Evolutionary conservation across 1,140 invertebrate species (phyloP), one percentile per base, ranked within the genome.

Genomic region (Reticulitermes speratus): DNA sequence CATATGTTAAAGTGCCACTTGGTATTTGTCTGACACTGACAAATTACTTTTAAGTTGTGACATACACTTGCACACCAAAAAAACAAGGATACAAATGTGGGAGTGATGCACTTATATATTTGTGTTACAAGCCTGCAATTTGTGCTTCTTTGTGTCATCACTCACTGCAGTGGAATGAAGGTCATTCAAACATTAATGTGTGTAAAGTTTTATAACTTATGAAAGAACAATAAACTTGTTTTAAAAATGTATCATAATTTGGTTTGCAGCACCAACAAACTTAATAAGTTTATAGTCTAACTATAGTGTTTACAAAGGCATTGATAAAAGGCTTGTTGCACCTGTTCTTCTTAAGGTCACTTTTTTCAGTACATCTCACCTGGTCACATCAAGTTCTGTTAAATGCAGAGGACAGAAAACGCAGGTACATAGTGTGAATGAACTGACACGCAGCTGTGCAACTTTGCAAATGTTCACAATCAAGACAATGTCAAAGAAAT

Each of bases 261-360:
- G 65, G 11, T 75, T 1, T 75, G 65, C 12, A 75, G 65, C 65
- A 75, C 65, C 65, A 75, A 65, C 19, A 65, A 55, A 21, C 14
- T 30, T 75, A 30, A 14, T 75, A n/a, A 75, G n/a, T 75, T 30
- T 75, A 75, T 65, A 65, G 7, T 65, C 21, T 65, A n/a, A 14
- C 0, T 75, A 75, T 25, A 30, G 65, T 75, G 65, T 30, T 30
- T 11, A 30, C n/a, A 75, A 8, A 75, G 25, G 65, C 65, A 75
- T 75, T 30, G 14, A 30, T 25, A 75, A 75, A 75, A 75, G 65
- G 83, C 83, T 84, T 84, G 83, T 25, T 84, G 38, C 32, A 44
- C 82, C 90, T 90, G 88, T 88, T 69, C 25, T 75, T 75, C 7
- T 75, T 75, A 75, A 75, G 55, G 55, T 88, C 87, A 86, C 82